Evolutionary conservation across 2,888 invertebrate species (phyloP).

Genomic region (Synergus laeviventris): DNA sequence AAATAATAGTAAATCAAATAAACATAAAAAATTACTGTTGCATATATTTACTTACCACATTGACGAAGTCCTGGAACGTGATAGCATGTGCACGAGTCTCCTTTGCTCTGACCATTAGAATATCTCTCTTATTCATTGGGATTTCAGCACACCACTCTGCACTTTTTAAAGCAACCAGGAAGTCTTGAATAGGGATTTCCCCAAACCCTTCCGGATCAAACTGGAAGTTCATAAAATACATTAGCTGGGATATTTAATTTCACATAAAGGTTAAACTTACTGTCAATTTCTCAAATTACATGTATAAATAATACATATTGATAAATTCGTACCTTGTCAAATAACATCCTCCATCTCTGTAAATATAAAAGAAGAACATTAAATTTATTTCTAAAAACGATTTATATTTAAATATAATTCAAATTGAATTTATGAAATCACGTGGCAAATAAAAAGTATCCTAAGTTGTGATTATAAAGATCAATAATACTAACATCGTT

Average conservation of each 20-base stretch:
- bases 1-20: too few species aligned
- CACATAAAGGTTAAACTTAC: too few species aligned
- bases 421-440: too few species aligned
- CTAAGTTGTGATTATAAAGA: slow-evolving; percentile 58
- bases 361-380: slow-evolving; percentile 66
- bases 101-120: slow-evolving; percentile 72
- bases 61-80: slow-evolving; percentile 95
- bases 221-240: slow-evolving; percentile 74
- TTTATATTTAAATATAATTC: not conserved
- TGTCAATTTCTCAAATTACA: too few species aligned
- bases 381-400: not conserved
- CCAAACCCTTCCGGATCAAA: slow-evolving; percentile 96
- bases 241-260: not conserved
- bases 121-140: slow-evolving; percentile 85
- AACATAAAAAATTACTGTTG: not conserved
- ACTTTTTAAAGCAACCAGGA: slow-evolving; percentile 85
- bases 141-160: slow-evolving; percentile 88
- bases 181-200: slow-evolving; percentile 92
- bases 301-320: slow-evolving; percentile 19
- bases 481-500: slow-evolving; percentile 83
- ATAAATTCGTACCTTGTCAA: slow-evolving; percentile 83
- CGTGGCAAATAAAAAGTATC: not conserved
- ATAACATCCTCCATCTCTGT: slow-evolving; percentile 93
- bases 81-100: slow-evolving; percentile 81
- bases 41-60: slow-evolving; percentile 86